Conservation (phyloP, 2,113 vertebrate species). For the Aix galericulata region DNA sequence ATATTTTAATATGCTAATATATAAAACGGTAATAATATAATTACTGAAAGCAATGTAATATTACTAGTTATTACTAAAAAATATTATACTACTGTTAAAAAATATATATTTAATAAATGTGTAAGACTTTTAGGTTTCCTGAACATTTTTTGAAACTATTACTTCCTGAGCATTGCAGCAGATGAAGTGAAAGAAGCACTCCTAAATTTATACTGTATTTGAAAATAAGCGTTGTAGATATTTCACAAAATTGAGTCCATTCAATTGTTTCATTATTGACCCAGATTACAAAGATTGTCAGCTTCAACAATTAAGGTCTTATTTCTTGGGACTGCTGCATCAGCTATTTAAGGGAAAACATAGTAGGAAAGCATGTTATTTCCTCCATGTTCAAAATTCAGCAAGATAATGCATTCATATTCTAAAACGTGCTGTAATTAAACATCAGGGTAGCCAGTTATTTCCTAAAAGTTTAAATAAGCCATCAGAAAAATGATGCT, state of each 20-base stretch:
- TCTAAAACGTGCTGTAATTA: background rate
- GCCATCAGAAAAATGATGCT: background rate
- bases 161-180: background rate
- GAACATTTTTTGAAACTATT: background rate
- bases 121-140: background rate
- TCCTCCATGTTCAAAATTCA: background rate
- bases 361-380: background rate
- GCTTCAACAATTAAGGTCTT: background rate
- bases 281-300: background rate
- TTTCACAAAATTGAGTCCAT: background rate
- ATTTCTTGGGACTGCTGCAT: background rate
- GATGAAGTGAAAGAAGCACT: background rate
- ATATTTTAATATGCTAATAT: conserved; percentile 12
- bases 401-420: background rate
- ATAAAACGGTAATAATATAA: background rate
- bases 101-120: background rate
- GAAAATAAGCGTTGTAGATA: background rate
- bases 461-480: background rate
- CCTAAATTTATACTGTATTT: background rate
- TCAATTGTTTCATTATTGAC: background rate
- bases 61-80: background rate
- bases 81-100: background rate
- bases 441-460: background rate
- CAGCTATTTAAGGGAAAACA: background rate
- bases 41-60: background rate